These are phyloP conservation scores for Lochmaea capreae DNA, from an alignment of 2,888 invertebrate genomes.

Conservation along the genomic window DNA sequence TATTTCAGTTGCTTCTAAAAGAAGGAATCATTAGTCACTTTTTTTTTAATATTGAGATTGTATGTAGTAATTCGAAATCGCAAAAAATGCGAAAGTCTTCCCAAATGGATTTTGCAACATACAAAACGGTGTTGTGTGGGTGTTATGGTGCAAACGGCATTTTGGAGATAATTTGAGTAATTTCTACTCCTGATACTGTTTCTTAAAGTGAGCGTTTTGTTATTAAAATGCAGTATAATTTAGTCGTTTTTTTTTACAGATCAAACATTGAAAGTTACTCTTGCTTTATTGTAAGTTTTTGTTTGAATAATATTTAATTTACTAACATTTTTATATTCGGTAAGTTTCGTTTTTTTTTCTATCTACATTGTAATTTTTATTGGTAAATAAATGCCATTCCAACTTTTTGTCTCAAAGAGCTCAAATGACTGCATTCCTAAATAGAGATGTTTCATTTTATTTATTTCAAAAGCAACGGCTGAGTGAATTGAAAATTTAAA, in stretches of 20 bases:
- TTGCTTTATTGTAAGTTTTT: constrained; percentile 48
- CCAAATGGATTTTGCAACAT: constrained; percentile 17
- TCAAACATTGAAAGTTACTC: constrained; percentile 42
- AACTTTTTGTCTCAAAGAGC: constrained; percentile 52
- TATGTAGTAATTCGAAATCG: constrained; percentile 4
- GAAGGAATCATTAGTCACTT: constrained; percentile 22
- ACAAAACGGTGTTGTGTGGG: not conserved
- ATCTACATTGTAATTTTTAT: constrained; percentile 39
- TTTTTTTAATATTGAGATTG: constrained; percentile 17
- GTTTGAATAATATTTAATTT: constrained; percentile 52
- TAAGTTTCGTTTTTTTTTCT: constrained; percentile 39
- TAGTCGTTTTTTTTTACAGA: constrained; percentile 37
- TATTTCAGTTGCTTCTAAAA: constrained; percentile 20
- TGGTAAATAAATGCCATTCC: constrained; percentile 52
- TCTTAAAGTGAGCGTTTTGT: constrained; percentile 45
- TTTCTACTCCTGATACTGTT: constrained; percentile 14
- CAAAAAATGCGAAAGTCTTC: constrained; percentile 1
- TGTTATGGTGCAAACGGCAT: constrained; percentile 11
- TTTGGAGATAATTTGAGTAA: constrained; percentile 14
- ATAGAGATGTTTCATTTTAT: constrained; percentile 24
- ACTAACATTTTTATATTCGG: constrained; percentile 49
- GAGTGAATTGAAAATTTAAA: not conserved
- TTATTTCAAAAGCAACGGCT: not conserved
- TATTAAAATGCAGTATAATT: constrained; percentile 48
- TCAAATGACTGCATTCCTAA: constrained; percentile 57